These are phyloP conservation scores for Notamacropus eugenii DNA, from an alignment of 2,797 vertebrate species.

Conservation along the genomic window DNA sequence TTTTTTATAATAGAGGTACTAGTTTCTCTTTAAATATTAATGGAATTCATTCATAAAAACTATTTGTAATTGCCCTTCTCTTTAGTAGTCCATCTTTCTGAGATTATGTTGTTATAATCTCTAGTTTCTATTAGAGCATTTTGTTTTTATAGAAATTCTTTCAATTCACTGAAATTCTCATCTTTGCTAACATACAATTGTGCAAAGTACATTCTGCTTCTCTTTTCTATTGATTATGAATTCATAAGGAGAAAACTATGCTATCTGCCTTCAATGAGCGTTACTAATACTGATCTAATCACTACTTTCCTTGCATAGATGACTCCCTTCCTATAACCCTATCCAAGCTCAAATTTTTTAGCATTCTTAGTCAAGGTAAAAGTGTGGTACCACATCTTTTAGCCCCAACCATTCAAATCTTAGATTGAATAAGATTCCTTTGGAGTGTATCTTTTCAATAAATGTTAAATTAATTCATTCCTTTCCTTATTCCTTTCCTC, in stretches of 20 bases:
- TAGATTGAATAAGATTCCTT: neutral
- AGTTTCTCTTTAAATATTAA: neutral
- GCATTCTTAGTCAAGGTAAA: neutral
- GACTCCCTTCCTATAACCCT: neutral
- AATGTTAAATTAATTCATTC: neutral
- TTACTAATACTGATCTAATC: neutral
- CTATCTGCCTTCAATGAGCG: neutral
- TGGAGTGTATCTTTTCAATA: neutral
- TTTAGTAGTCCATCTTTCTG: neutral
- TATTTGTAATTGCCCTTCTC: neutral
- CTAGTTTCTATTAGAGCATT: neutral
- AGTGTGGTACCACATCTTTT: neutral
- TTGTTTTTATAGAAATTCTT: neutral
- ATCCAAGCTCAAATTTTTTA: neutral
- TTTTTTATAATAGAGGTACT: neutral
- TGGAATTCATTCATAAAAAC: neutral
- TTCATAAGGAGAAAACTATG: neutral
- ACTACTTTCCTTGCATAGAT: neutral
- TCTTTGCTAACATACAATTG: neutral
- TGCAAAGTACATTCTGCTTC: neutral
- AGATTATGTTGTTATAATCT: neutral
- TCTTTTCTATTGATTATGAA: neutral
- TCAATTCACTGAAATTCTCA: neutral
- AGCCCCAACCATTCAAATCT: neutral
- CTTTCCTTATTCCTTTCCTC: neutral